Evolutionary conservation across 2,797 vertebrate genomes (phyloP), one percentile per base, ranked within the genome.

Genomic region (Carduelis carduelis): DNA sequence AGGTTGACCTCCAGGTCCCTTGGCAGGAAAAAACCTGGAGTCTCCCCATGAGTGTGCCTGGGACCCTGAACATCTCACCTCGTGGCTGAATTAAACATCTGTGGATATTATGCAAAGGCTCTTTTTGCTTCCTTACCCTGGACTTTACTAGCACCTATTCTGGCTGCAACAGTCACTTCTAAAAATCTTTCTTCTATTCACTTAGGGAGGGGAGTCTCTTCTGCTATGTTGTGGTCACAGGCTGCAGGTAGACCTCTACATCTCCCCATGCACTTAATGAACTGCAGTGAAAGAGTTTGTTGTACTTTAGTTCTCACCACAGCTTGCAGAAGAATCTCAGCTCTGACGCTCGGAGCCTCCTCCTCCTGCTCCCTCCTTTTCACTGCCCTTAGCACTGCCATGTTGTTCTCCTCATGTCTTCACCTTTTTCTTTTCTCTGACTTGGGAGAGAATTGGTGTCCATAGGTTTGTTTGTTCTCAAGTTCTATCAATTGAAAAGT

Each of bases 291-390:
- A 74, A 21, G 9, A 12, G 28, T 49, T 47, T 21, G 8, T 27
- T 76, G 11, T 21, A 61, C 26, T 61, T 13, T 2, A 60, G 11
- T 49, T 12, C 46, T 50, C 46, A 61, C 23, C 35, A 61, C 2
- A 3, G 18, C 72, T 27, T 50, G 37, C 35, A 61, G 23, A 61
- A n/a, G 18, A 34, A 41, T 61, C 7, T 41, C 46, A 28, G 19
- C 46, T 76, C 35, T 2, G 4, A 61, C 0, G 1, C 12, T 3
- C 1, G 0, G 19, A 50, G 46, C 57, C 18, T 61, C 13, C 13
- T 32, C 17, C 20, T 46, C 27, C 13, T 7, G 5, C 22, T 60
- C 46, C 30, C 14, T 61, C 24, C 57, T 61, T 41, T 39, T 50
- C 72, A n/a, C 8, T n/a, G 30, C 18, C 35, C 46, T 41, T 17